Evolutionary conservation across 1,140 invertebrate genomes (phyloP), one percentile per base, ranked within the genome.

Genomic region (Manduca sexta): DNA sequence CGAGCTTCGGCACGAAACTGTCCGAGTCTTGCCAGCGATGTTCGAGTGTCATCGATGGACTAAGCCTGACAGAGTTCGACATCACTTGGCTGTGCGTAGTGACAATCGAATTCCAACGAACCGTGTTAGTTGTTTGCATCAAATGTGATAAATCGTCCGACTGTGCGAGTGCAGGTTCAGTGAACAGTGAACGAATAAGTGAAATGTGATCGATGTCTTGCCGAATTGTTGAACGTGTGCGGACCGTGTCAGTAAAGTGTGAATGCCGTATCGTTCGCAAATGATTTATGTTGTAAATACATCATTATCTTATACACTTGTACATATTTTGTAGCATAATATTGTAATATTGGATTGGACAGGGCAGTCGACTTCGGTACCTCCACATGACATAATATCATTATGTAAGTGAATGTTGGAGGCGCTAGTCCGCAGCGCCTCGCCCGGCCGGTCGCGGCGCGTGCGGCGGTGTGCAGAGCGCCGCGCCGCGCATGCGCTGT

Each of bases 121-220:
- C n/a, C n/a, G n/a, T n/a, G n/a, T n/a, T n/a, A n/a, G n/a, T n/a
- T 35, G 40, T 44, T 18, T 30, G 44, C 46, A 8, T 18, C 21
- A 26, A 26, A 26, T 26, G 21, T 26, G 21, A 26, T 26, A 26
- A 26, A 33, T 26, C 39, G 16, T 31, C 35, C 17, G 31, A 56
- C 38, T 42, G 40, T 3, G 6, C 17, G 13, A 7, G 3, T 2
- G 12, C 4, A 26, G 21, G 8, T 5, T 5, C 21, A 26, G 4
- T 8, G 21, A 26, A 26, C 4, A 5, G 21, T 14, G 7, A n/a
- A 14, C 35, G 13, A 16, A 16, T 39, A 39, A 4, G 11, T 16
- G 17, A 11, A 41, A 40, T 17, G 42, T 12, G 49, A 37, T 14
- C 41, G 29, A 37, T 29, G 17, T 12, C n/a, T 15, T 30, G 6